Evolutionary conservation across 2,888 invertebrate genomes (phyloP), one percentile per base, ranked within the genome.

Genomic region (Pristionchus fissidentatus): DNA sequence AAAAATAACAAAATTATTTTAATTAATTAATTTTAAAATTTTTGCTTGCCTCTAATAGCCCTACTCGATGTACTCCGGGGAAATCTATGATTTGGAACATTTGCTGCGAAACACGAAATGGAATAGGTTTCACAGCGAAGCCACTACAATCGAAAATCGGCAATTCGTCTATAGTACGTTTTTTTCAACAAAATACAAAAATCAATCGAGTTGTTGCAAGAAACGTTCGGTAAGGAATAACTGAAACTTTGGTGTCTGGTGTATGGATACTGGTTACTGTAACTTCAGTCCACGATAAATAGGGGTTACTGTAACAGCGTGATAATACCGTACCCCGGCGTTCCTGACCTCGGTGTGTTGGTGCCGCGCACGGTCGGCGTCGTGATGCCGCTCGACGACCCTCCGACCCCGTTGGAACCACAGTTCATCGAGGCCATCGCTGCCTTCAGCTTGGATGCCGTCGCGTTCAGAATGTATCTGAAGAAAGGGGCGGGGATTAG

Each of bases 341-440:
- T 38, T 35, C 62, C 80, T 60, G 60, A 81, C 80, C 80, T 81
- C 80, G 80, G 80, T 5, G 80, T 81, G 62, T 81, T 81, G 80
- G 80, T 29, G 41, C 43, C 43, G 15, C 80, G 60, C n/a, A 13
- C 10, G 22, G 78, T 52, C 26, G 3, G 1, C 22, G 52, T 52
- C 1, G 19, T 5, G 13, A 22, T 13, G 10, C 35, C n/a, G 35
- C 22, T 15, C 32, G 55, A n/a, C 15, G 70, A 70, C 3, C 70
- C 70, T n/a, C 70, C 70, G 41, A 7, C 41, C 43, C 22, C 43
- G n/a, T 43, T 43, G 7, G 26, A 22, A 8, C 8, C 43, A 3
- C 57, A 41, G 43, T 46, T 77, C 80, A 62, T 35, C 41, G 43
- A 38, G 5, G 80, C 80, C 80, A 81, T 81, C 32, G 62, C 80